Base-by-base conservation (phyloP, 2,888 invertebrate genomes). In the Cephalotes varians region DNA sequence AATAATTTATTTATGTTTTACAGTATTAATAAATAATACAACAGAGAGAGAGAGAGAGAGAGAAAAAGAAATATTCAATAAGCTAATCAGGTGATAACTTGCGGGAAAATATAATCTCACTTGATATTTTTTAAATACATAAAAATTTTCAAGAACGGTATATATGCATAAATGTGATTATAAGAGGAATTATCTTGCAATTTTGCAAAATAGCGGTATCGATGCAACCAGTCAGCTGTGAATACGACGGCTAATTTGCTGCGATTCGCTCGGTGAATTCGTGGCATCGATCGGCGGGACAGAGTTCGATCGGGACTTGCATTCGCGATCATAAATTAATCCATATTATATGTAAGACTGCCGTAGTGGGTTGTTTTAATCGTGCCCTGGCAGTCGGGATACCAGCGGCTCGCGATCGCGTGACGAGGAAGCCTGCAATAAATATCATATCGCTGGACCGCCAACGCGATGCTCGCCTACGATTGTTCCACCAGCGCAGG, bases 391-490 rank as follows among this genome's bases (percentile, higher is more conserved):
- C 79, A 85, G 67, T 76, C 18, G 6, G 82, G 85, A 91, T 91
- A 87, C 85, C 85, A 82, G 74, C 65, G 84, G 71, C 54, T 81
- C 72, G 83, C 84, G 88, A 91, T 90, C 86, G 89, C 90, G 91
- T 91, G 91, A 91, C 88, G 89, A 85, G 56, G 62, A 67, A 85
- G 85, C 74, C 72, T 25, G 86, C 90, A 90, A 89, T 88, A 89
- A 91, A 91, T 90, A 89, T 86, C 83, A 77, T 44, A 65, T 85
- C 79, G 72, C 37, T 60, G 51, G 62, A 58, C 47, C 71, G 37
- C 37, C 49, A 15, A 56, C 40, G 28, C 47, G 67, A 82, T 69
- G 25, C n/a, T 73, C 80, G 64, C 82, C 65, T 51, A 77, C 73
- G 80, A 87, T 74, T 76, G 47, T 67, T 67, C 6, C 49, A 40